These are phyloP conservation scores for Morpho helenor DNA, from an alignment of 2,888 invertebrate genomes.

Conservation along the genomic window DNA sequence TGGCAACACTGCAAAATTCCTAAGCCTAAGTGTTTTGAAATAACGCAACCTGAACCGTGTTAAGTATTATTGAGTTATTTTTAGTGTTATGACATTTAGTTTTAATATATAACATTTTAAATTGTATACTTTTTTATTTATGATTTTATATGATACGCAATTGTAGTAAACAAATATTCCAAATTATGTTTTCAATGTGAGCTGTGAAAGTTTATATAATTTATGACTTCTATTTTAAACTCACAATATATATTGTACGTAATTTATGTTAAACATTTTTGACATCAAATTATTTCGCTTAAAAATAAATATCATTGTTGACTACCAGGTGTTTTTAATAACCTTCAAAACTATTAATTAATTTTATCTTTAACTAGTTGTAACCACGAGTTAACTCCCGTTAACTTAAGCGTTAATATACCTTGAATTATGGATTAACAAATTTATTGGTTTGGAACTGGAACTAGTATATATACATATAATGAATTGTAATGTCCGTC, in stretches of 20 bases:
- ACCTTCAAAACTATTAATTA: background rate
- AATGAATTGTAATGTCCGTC: no score
- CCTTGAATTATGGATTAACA: no score
- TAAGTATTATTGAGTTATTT: constrained; percentile 36
- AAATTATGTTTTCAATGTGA: constrained; percentile 20
- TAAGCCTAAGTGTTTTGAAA: background rate
- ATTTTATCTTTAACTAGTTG: no score
- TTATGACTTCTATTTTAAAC: constrained; percentile 18
- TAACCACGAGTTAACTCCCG: no score
- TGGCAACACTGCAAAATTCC: background rate
- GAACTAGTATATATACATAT: no score
- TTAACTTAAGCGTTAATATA: no score
- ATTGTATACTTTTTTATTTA: constrained; percentile 4
- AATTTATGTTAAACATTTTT: constrained; percentile 54
- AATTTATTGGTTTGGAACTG: no score
- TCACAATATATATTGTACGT: constrained; percentile 51
- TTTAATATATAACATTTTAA: constrained; percentile 50
- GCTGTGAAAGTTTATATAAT: constrained; percentile 1
- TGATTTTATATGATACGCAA: constrained; percentile 1
- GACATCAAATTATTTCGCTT: constrained; percentile 59
- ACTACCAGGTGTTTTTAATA: constrained; percentile 41
- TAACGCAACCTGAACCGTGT: constrained; percentile 1
- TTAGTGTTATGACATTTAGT: constrained; percentile 39
- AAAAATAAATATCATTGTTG: constrained; percentile 76
- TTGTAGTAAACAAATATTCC: constrained; percentile 5